phyloP scores from a whole-genome alignment of 2,888 invertebrate species.

The Anodontia alba region DNA sequence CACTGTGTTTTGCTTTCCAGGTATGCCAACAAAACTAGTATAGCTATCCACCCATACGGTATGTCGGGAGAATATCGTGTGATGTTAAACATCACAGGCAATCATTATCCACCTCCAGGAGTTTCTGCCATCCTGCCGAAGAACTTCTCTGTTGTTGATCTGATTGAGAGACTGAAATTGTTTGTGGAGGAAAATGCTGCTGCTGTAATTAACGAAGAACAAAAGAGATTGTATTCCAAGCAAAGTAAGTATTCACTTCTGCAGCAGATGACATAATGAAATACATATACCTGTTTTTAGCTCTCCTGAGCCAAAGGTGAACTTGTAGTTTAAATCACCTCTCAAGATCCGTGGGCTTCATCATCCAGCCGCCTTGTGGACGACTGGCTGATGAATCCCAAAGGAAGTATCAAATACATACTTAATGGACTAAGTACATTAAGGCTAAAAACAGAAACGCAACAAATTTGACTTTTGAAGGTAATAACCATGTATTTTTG shows the following conservation, averaged over 20 bases:
- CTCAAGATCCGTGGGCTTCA: no score
- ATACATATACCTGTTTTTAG: no score
- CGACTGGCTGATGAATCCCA: no score
- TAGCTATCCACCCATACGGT: slow-evolving; percentile 66
- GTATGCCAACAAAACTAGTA: slow-evolving; percentile 63
- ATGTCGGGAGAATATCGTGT: slow-evolving; percentile 69
- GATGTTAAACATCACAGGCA: slow-evolving; percentile 68
- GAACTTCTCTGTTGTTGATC: slow-evolving; percentile 73
- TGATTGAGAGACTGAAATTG: slow-evolving; percentile 63
- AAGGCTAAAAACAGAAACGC: no score
- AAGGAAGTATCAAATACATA: no score
- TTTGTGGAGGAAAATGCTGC: slow-evolving; percentile 30
- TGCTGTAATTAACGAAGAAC: slow-evolving; percentile 42
- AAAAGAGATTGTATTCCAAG: slow-evolving; percentile 61
- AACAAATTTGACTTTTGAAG: no score
- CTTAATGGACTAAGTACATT: no score
- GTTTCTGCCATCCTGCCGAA: slow-evolving; percentile 61
- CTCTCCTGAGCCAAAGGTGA: no score
- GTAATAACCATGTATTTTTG: no score
- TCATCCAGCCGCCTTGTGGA: no score
- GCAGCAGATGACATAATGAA: no score
- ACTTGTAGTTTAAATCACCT: no score
- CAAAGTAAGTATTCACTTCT: slow-evolving; percentile 55
- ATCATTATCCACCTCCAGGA: slow-evolving; percentile 69
- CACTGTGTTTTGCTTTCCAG: slow-evolving; percentile 13